Evolutionary conservation across 2,888 invertebrate species (phyloP), one percentile per base, ranked within the genome.

Genomic region (Artemia sp.): DNA sequence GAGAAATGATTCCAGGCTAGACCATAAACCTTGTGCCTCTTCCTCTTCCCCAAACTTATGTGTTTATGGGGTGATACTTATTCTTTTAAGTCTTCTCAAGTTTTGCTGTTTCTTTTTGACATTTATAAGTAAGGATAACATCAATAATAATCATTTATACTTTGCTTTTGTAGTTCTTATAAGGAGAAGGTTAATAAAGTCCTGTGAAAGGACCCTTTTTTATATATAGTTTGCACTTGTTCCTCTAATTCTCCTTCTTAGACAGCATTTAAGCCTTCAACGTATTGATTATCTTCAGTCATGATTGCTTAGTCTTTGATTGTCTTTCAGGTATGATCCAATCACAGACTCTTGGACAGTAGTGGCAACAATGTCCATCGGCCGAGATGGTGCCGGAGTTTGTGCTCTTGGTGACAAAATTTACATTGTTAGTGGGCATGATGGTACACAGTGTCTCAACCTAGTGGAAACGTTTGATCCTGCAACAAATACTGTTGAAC

Each of bases 391-490:
- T 8, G 88, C 93, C 72, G 92, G 92, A 12, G 87, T 91, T 72
- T 90, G 91, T 74, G 80, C 90, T 53, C 84, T 94, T 12, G 94
- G 91, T 1, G 89, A 90, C 77, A 82, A 85, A 74, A 81, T 92
- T 70, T 85, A 89, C 68, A 89, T 89, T 58, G 86, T 90, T 38
- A 94, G 94, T 38, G 95, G 95, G 1, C 93, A 90, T 78, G 92
- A 94, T 80, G 94, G 94, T 51, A 87, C 87, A 75, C 86, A 88
- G 74, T 93, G 92, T 78, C 82, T 92, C 67, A 87, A 86, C 75
- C 85, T 88, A 72, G 93, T 92, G 2, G 94, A 95, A 77, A 86
- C 89, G 72, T 94, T 92, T 78, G 92, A 93, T 79, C 87, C 92
- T 1, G 86, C 78, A 70, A 76, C 74, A 70, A 79, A 80, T 72